Percentiles rank a stretch among this genome's conserved stretches.
Conservation (phyloP, 2,113 vertebrate genomes). For the Otis tarda region DNA sequence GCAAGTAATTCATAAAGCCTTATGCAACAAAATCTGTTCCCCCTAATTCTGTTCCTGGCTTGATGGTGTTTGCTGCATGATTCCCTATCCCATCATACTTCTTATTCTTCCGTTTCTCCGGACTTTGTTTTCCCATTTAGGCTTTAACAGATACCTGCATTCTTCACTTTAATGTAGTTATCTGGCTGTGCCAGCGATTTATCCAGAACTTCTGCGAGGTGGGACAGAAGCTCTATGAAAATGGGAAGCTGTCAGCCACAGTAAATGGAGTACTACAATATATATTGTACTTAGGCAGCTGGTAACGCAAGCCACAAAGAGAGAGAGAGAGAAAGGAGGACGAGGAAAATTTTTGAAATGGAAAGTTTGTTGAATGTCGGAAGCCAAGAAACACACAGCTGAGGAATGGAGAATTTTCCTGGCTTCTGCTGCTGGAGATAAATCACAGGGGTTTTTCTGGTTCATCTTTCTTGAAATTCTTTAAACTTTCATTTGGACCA, state of each 20-base stretch:
- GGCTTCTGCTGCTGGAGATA: slow-evolving; percentile 19
- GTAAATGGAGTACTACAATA: background rate
- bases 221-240: background rate
- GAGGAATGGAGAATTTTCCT: background rate
- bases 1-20: background rate
- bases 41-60: background rate
- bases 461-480: background rate
- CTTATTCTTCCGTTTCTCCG: background rate
- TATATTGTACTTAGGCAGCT: background rate
- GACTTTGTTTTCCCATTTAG: background rate
- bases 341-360: background rate
- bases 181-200: background rate
- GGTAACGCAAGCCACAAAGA: background rate
- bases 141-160: background rate
- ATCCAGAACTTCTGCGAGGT: background rate
- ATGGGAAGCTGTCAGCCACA: background rate
- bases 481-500: background rate
- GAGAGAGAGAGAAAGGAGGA: background rate
- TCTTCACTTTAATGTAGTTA: background rate
- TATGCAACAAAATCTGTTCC: background rate
- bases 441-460: background rate
- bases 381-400: slow-evolving; percentile 32
- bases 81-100: background rate
- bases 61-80: background rate
- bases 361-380: background rate